Percentiles rank a stretch among this genome's conserved stretches.
phyloP scores from a whole-genome alignment of 2,113 vertebrate species.

The Rousettus leschenaultii region DNA sequence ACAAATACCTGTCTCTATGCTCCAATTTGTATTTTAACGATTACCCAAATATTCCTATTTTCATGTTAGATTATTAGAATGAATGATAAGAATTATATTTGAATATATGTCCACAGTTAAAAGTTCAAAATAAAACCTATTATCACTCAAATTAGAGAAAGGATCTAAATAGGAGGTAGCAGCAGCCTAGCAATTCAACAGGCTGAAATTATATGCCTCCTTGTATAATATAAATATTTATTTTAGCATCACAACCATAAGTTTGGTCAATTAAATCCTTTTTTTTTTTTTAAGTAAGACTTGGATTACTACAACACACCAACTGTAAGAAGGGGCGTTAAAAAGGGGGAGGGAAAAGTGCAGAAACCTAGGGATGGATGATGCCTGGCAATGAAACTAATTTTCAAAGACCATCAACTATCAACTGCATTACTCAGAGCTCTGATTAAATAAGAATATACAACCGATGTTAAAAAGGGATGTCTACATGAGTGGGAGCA shows the following conservation, averaged over 20 bases:
- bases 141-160: conserved; percentile 16
- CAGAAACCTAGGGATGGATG: conserved; percentile 22
- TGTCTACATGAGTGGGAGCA: background rate
- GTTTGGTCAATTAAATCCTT: conserved; percentile 33
- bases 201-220: conserved; percentile 45
- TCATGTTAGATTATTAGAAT: background rate
- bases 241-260: background rate
- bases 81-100: conserved; percentile 17
- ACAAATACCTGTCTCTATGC: conserved; percentile 4
- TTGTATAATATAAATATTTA: conserved; percentile 30
- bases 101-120: background rate
- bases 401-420: conserved; percentile 71
- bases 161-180: conserved; percentile 29
- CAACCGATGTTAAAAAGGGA: conserved; percentile 58
- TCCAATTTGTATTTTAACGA: conserved; percentile 13
- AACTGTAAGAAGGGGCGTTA: background rate
- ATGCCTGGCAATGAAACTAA: conserved; percentile 46
- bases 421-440: conserved; percentile 52
- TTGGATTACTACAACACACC: conserved; percentile 20
- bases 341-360: background rate
- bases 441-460: conserved; percentile 64
- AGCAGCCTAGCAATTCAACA: conserved; percentile 60
- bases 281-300: conserved; percentile 35
- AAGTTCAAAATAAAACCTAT: conserved; percentile 44
- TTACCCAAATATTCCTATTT: conserved; percentile 16